Conservation (phyloP, 2,888 invertebrate species). For the Meliscaeva auricollis region DNA sequence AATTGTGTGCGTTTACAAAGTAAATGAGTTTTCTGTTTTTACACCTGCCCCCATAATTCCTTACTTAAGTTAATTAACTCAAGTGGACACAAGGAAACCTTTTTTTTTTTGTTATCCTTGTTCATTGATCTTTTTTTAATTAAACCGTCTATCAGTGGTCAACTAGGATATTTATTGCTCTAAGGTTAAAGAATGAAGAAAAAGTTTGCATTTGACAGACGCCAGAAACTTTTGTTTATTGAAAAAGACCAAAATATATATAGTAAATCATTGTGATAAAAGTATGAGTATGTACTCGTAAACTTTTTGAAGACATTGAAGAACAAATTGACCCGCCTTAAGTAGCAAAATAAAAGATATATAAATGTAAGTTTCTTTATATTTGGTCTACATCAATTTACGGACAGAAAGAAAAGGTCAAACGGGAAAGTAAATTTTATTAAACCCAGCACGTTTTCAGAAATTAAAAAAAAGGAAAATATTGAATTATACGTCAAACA, state of each 20-base stretch:
- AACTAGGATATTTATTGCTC: background rate
- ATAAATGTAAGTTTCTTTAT: no score
- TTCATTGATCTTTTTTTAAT: background rate
- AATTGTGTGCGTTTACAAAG: no score
- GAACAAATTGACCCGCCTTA: background rate
- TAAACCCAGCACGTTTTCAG: background rate
- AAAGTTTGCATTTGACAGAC: background rate
- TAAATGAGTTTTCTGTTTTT: no score
- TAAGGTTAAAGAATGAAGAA: background rate
- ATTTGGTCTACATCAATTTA: background rate
- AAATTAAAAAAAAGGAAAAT: background rate
- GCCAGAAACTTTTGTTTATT: background rate
- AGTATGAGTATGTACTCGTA: background rate
- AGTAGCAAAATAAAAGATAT: background rate
- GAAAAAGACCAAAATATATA: background rate
- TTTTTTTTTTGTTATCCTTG: background rate
- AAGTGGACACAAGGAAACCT: background rate
- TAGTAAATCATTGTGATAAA: background rate
- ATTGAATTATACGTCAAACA: background rate
- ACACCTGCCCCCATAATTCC: no score
- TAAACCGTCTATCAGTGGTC: background rate
- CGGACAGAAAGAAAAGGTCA: no score
- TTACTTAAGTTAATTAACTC: no score
- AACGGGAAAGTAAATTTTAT: background rate
- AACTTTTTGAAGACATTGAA: background rate